Base-by-base conservation (phyloP, 2,797 vertebrate genomes). In the Megaceryle alcyon region DNA sequence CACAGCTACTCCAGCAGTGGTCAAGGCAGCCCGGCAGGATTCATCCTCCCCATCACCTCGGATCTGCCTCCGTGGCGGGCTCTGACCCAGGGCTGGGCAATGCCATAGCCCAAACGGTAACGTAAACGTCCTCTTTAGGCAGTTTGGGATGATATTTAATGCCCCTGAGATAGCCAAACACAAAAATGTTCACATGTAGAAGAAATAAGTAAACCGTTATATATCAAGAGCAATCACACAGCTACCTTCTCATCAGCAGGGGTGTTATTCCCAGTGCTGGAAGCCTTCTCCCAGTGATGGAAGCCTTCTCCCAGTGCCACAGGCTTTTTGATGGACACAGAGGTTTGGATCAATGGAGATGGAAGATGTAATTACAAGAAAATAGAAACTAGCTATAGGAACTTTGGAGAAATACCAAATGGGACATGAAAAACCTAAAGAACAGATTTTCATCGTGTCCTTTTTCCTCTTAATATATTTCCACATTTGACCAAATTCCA, bases 71-170 rank as follows among this genome's bases (percentile, higher is more conserved):
- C 12, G 7, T 31, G 53, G 53, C 31, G 53, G 53, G 29, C 29
- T 54, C 51, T 28, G 51, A 54, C 17, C 53, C 53, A 54, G 11
- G 14, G 49, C 49, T 28, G 53, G 53, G 21, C 57, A 15, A 12
- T 1, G 10, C 17, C 8, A 4, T 1, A 43, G 25, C n/a, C 35
- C 31, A 9, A 37, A 26, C 29, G 3, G 16, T 7, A 23, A 2
- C 48, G 9, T 8, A 12, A 25, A 3, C 2, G 9, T 1, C 49
- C 44, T 4, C 16, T 1, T 3, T 3, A 28, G 26, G 10, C 8
- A 14, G 15, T 8, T 8, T 8, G 72, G 61, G 41, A 46, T 82
- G 19, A 7, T 3, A 23, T 44, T 43, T 12, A 7, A 20, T 3
- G 41, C 29, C 51, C 51, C 17, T 12, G 29, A 6, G 11, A 56